Evolutionary conservation across 2,888 invertebrate genomes (phyloP).

Genomic region (Pollenia angustigena): DNA sequence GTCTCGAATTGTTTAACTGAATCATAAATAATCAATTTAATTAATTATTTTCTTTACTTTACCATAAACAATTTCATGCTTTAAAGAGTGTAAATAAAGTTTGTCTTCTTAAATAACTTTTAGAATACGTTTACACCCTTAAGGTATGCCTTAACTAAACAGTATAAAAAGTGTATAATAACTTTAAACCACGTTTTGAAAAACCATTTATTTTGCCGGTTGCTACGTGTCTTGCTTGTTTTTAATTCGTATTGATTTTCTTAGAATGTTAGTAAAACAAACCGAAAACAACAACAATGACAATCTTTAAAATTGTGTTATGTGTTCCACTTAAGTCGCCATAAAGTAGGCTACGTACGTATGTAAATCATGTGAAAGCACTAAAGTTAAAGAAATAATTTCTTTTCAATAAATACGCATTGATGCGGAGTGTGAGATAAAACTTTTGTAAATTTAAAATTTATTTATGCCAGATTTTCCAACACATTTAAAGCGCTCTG

Average conservation of each 20-base stretch:
- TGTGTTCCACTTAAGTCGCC: constrained; percentile 13
- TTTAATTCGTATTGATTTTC: constrained; percentile 58
- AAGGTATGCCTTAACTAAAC: background rate
- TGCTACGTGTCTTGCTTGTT: constrained; percentile 34
- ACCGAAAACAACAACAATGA: background rate
- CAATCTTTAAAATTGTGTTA: background rate
- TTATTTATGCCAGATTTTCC: constrained; percentile 8
- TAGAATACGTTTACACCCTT: background rate
- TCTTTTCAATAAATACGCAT: constrained; percentile 33
- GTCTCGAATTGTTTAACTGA: background rate
- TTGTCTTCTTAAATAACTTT: constrained; percentile 6
- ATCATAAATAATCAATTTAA: constrained; percentile 15
- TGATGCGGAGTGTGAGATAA: background rate
- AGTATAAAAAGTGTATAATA: background rate
- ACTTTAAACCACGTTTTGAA: constrained; percentile 22
- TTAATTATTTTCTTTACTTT: background rate
- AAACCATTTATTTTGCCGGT: constrained; percentile 41
- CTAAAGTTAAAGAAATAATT: constrained; percentile 25
- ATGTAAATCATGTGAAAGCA: constrained; percentile 41
- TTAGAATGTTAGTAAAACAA: constrained; percentile 6
- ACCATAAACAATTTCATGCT: constrained; percentile 3
- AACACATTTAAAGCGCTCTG: background rate
- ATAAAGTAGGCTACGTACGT: constrained; percentile 43
- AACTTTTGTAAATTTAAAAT: constrained; percentile 17
- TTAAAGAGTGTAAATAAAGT: background rate